Conservation (phyloP, 2,113 vertebrate species). For the Platysteira castanea region DNA sequence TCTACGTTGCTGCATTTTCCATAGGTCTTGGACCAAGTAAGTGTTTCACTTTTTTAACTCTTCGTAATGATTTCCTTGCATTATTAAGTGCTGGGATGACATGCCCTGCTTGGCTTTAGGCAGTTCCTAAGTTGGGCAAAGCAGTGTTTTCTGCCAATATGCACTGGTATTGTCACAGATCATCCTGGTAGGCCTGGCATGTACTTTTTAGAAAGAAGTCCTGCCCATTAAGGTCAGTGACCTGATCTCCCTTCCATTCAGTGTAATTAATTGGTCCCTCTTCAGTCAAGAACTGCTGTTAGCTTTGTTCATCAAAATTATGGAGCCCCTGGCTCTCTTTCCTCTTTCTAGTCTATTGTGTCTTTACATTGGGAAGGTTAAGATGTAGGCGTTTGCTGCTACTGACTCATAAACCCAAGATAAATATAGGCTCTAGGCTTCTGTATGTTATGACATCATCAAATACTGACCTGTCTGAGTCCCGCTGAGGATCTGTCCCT, state of each 20-base stretch:
- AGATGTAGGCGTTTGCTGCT: background rate
- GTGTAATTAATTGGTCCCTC: background rate
- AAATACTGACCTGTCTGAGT: background rate
- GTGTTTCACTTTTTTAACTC: slow-evolving; percentile 45
- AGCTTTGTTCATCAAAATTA: background rate
- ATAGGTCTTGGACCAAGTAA: slow-evolving; percentile 96
- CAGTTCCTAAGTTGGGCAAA: background rate
- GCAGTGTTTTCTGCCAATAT: background rate
- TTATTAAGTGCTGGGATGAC: background rate
- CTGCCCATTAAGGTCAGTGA: background rate
- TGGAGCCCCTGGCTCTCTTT: background rate
- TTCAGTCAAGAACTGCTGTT: background rate
- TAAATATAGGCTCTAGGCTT: background rate
- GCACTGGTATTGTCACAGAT: background rate
- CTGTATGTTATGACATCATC: background rate
- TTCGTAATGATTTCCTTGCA: background rate
- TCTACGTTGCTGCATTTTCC: slow-evolving; percentile 91
- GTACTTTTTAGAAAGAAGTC: background rate
- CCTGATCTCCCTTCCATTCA: background rate
- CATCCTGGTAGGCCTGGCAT: background rate
- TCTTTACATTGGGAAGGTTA: background rate
- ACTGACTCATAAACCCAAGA: background rate
- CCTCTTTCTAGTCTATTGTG: background rate
- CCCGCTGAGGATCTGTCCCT: background rate
- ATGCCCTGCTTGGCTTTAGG: background rate